Evolutionary conservation across 2,113 vertebrate genomes (phyloP).

Genomic region (Raja brachyura): DNA sequence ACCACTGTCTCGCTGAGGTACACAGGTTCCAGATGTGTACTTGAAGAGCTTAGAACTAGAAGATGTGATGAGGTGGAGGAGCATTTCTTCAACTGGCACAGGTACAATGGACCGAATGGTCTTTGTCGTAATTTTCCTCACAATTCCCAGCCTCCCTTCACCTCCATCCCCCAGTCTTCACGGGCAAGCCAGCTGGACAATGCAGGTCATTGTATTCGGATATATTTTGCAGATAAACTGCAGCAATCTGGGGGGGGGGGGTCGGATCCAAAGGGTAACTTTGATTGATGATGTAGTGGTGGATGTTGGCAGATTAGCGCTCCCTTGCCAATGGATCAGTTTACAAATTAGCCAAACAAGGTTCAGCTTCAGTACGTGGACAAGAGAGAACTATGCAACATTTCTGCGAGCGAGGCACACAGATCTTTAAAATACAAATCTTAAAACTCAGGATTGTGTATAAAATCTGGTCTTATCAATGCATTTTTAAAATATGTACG

Average conservation of each 20-base stretch:
- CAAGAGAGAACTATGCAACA: not conserved
- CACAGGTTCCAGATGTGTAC: no score
- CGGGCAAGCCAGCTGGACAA: not conserved
- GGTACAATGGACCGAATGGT: no score
- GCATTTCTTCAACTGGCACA: no score
- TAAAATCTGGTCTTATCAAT: no score
- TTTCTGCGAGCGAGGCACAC: no score
- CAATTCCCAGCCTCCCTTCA: not conserved
- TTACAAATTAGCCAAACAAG: not conserved
- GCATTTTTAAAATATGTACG: not conserved
- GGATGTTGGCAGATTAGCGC: not conserved
- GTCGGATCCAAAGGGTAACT: not conserved
- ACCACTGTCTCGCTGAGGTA: no score
- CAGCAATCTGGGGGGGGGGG: not conserved
- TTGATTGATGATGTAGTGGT: not conserved
- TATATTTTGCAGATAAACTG: not conserved
- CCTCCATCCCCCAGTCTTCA: not conserved
- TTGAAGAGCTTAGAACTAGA: no score
- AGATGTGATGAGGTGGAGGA: no score
- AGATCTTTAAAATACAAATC: no score
- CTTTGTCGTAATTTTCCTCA: not conserved
- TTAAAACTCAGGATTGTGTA: no score
- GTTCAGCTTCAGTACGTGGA: not conserved
- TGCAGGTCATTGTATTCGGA: not conserved
- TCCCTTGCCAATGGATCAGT: not conserved